A percentile compares a stretch with the other conserved stretches of the same genome.
Conservation (phyloP, 2,888 invertebrate genomes). For the Mesopsocus fuscifrons region DNA sequence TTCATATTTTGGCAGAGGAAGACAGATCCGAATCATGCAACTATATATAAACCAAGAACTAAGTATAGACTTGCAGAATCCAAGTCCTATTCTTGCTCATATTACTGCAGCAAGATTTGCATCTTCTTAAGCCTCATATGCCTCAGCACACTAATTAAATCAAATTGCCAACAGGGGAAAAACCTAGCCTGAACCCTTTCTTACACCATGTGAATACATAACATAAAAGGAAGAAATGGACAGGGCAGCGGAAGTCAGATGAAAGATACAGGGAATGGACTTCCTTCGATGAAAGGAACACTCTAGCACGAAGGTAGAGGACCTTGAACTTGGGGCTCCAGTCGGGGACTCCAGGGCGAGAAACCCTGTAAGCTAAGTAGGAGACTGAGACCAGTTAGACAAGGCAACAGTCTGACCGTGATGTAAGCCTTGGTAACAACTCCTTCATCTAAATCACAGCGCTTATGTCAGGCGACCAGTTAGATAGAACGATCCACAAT, state of each 20-base stretch:
- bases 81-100: no score
- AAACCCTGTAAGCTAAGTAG: not conserved
- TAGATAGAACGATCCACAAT: not conserved
- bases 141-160: no score
- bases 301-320: slow-evolving; percentile 3
- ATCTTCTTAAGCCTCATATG: no score
- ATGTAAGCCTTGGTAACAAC: not conserved
- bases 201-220: no score
- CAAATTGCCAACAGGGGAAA: no score
- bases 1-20: no score
- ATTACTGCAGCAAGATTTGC: no score
- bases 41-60: no score
- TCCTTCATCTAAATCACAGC: not conserved
- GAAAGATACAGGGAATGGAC: not conserved
- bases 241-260: not conserved
- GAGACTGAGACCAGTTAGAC: not conserved
- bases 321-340: slow-evolving; percentile 9
- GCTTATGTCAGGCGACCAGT: not conserved
- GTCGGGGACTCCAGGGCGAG: not conserved
- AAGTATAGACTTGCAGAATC: no score
- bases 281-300: not conserved
- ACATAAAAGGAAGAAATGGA: no score
- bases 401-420: not conserved
- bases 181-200: no score
- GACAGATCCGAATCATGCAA: no score